Evolutionary conservation across 2,113 vertebrate species (phyloP).

Genomic region (Tetrao urogallus): DNA sequence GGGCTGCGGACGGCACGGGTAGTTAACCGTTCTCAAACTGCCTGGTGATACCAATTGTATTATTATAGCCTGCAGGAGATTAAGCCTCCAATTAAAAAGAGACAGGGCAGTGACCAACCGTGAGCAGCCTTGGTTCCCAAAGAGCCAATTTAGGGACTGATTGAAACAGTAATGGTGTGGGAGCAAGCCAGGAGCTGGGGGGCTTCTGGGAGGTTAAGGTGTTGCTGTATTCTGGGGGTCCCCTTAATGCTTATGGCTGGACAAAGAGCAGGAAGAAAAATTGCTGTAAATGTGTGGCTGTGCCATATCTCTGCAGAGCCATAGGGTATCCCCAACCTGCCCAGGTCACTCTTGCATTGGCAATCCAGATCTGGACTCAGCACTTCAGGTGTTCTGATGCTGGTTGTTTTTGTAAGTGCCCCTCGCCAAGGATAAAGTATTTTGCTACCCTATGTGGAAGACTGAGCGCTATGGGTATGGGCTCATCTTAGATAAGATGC

Average conservation of each 20-base stretch:
- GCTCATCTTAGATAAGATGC: background rate
- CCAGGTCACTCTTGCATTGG: background rate
- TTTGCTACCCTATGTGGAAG: background rate
- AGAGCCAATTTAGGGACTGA: conserved; percentile 20
- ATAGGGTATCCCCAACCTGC: background rate
- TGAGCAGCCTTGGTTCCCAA: background rate
- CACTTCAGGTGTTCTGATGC: background rate
- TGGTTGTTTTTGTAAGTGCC: background rate
- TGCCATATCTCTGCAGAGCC: background rate
- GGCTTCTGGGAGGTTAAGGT: background rate
- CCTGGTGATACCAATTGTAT: conserved; percentile 45
- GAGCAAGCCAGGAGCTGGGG: accelerated
- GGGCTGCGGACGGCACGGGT: background rate
- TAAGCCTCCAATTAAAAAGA: conserved; percentile 64
- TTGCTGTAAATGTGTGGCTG: accelerated
- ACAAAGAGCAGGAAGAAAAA: background rate
- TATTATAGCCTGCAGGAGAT: conserved; percentile 22
- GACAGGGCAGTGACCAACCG: conserved; percentile 29
- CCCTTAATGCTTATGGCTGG: background rate
- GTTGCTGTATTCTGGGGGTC: accelerated
- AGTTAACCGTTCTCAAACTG: conserved; percentile 61
- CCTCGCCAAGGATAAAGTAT: background rate
- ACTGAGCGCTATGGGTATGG: background rate
- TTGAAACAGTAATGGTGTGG: background rate
- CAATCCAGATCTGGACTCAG: background rate